phyloP scores from a whole-genome alignment of 2,888 invertebrate species.

The Pinctada fucata region DNA sequence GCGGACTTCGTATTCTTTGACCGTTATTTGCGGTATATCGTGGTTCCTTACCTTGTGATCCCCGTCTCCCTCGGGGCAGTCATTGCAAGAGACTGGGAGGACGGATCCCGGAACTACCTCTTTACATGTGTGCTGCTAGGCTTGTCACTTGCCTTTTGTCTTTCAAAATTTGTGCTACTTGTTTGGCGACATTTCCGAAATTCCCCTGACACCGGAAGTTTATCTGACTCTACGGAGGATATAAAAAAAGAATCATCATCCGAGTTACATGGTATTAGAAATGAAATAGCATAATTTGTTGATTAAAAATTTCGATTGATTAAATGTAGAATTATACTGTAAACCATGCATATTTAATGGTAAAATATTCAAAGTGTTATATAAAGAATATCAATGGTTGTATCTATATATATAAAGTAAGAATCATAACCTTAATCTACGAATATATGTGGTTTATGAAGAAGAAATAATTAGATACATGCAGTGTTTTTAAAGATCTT shows the following conservation, averaged over 20 bases:
- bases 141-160: neutral
- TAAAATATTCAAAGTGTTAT: no score
- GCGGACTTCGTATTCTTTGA: neutral
- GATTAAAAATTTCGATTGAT: no score
- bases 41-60: neutral
- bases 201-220: constrained; percentile 1
- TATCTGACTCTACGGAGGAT: constrained; percentile 17
- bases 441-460: no score
- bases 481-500: no score
- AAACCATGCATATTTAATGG: no score
- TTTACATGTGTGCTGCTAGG: neutral
- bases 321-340: no score
- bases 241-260: constrained; percentile 13
- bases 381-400: no score
- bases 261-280: no score
- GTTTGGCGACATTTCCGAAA: constrained; percentile 4
- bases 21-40: neutral
- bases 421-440: no score
- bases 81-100: neutral
- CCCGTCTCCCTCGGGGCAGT: neutral
- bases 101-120: neutral
- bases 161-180: neutral
- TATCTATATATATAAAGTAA: no score
- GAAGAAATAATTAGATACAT: no score
- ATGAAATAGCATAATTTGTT: no score